These are phyloP conservation scores for Agrotis puta DNA, from an alignment of 2,888 invertebrate genomes.

Conservation along the genomic window DNA sequence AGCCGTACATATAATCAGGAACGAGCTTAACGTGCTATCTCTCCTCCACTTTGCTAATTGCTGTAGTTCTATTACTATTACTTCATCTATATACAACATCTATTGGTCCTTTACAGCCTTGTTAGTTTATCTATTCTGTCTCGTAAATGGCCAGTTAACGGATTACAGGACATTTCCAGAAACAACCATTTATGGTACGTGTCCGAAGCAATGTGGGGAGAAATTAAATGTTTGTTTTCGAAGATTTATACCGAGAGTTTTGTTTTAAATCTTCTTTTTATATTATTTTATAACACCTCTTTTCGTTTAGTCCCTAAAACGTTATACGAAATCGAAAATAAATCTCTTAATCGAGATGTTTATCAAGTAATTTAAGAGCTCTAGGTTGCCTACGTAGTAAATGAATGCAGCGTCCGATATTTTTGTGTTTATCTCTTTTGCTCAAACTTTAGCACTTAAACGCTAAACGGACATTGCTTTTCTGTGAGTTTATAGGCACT, in stretches of 20 bases:
- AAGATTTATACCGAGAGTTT: constrained; percentile 21
- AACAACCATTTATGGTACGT: constrained; percentile 42
- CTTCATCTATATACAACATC: constrained; percentile 43
- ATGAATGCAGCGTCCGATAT: constrained; percentile 23
- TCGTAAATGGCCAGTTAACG: constrained; percentile 65
- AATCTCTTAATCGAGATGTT: constrained; percentile 46
- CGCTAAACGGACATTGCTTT: constrained; percentile 42
- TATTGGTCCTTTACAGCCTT: constrained; percentile 56
- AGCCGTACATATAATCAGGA: constrained; percentile 33
- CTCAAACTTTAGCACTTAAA: constrained; percentile 29
- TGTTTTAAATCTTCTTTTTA: constrained; percentile 28
- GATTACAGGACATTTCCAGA: constrained; percentile 54
- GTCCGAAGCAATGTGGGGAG: background rate
- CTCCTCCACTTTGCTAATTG: constrained; percentile 62
- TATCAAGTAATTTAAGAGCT: constrained; percentile 43
- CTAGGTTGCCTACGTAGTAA: constrained; percentile 7
- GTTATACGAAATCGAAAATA: constrained; percentile 34
- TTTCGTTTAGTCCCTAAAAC: constrained; percentile 34
- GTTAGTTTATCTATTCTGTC: constrained; percentile 61
- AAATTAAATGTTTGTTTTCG: constrained; percentile 12
- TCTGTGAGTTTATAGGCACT: constrained; percentile 60
- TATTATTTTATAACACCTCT: constrained; percentile 11
- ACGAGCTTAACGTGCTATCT: constrained; percentile 49
- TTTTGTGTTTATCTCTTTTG: constrained; percentile 45
- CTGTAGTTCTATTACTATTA: constrained; percentile 57